Conservation (phyloP, 2,888 invertebrate genomes). For the Limulus polyphemus region DNA sequence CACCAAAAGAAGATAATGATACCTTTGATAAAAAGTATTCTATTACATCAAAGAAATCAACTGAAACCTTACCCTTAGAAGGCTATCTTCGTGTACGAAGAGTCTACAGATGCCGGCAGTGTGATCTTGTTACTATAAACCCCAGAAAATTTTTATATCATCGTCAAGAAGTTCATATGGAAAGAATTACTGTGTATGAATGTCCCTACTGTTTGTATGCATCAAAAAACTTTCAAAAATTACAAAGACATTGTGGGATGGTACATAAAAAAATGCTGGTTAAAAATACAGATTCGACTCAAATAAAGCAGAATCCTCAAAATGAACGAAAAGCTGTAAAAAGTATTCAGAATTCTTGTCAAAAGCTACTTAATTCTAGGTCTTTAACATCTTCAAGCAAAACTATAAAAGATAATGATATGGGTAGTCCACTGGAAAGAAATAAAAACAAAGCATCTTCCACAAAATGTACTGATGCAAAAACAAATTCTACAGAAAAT, state of each 20-base stretch:
- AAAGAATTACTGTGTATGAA: slow-evolving; percentile 62
- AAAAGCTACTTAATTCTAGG: too few relatives aligned
- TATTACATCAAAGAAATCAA: background rate
- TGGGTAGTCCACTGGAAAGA: too few relatives aligned
- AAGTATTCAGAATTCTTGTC: too few relatives aligned
- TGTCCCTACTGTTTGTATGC: slow-evolving; percentile 79
- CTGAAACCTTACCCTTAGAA: background rate
- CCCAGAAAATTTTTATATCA: slow-evolving; percentile 69
- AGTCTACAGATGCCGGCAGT: slow-evolving; percentile 63
- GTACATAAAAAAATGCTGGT: slow-evolving; percentile 38
- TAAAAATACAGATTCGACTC: too few relatives aligned
- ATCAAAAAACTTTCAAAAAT: slow-evolving; percentile 73
- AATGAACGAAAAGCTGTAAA: too few relatives aligned
- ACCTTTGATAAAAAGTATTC: background rate
- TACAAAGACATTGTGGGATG: slow-evolving; percentile 68
- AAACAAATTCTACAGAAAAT: too few relatives aligned
- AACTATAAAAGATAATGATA: too few relatives aligned
- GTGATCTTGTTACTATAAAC: slow-evolving; percentile 68
- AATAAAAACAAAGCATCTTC: too few relatives aligned
- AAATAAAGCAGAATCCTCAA: too few relatives aligned
- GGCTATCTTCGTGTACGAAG: slow-evolving; percentile 35
- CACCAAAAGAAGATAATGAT: too few relatives aligned
- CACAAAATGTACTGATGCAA: too few relatives aligned
- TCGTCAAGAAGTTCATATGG: slow-evolving; percentile 63
- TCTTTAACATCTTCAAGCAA: too few relatives aligned